These are phyloP conservation scores for Amblyjoppa proteus DNA, from an alignment of 2,888 invertebrate species.

Conservation along the genomic window DNA sequence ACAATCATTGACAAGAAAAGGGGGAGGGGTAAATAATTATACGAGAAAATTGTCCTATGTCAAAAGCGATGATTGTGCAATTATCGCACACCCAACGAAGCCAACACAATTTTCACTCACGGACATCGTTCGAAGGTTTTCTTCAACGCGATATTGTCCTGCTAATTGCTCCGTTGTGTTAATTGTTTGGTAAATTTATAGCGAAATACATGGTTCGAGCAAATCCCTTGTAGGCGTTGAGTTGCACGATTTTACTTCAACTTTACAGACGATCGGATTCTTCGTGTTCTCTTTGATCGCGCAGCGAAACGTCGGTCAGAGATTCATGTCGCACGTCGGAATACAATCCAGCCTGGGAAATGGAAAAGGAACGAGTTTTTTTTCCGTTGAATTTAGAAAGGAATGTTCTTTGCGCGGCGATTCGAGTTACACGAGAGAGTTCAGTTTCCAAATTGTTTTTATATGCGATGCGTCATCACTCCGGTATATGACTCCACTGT, in stretches of 20 bases:
- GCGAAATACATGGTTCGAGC: neutral
- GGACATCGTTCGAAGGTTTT: neutral
- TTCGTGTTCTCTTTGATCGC: conserved; percentile 33
- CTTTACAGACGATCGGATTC: conserved; percentile 23
- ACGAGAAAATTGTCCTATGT: conserved; percentile 35
- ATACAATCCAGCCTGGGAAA: conserved; percentile 17
- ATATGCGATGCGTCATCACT: neutral
- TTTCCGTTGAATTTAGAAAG: conserved; percentile 42
- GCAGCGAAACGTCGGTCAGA: neutral
- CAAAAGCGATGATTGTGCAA: neutral
- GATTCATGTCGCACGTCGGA: conserved; percentile 43
- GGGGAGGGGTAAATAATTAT: neutral
- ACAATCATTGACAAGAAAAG: neutral
- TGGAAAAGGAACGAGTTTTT: conserved; percentile 24
- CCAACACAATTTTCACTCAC: neutral
- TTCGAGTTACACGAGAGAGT: conserved; percentile 52
- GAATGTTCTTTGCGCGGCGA: conserved; percentile 20
- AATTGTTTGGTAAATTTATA: conserved; percentile 4
- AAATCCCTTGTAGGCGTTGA: neutral
- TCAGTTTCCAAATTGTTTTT: conserved; percentile 39
- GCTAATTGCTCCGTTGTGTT: neutral
- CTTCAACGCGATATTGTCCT: neutral
- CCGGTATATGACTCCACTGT: neutral
- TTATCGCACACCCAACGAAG: conserved; percentile 15
- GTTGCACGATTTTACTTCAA: conserved; percentile 6